These are phyloP conservation scores for Atrina japonica DNA, from an alignment of 2,888 invertebrate species.

Conservation along the genomic window DNA sequence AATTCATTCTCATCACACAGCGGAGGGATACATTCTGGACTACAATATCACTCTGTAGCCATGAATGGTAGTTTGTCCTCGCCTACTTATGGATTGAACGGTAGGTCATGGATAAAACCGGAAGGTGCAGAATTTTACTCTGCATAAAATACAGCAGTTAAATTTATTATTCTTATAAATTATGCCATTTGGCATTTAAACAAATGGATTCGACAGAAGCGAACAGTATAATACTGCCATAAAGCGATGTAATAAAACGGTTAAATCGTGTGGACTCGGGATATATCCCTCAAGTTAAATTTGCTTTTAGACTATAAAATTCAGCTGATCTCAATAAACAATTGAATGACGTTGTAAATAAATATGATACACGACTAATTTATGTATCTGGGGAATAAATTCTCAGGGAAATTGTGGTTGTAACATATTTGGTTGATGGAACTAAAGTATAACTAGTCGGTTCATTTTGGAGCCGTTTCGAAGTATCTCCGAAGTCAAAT, in stretches of 20 bases:
- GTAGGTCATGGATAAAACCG: constrained; percentile 68
- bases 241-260: constrained; percentile 17
- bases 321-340: constrained; percentile 30
- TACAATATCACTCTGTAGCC: constrained; percentile 65
- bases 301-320: constrained; percentile 31
- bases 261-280: constrained; percentile 17
- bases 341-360: neutral
- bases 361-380: too few relatives aligned
- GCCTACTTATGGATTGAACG: constrained; percentile 69
- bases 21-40: constrained; percentile 65
- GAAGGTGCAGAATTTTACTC: constrained; percentile 24
- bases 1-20: constrained; percentile 52
- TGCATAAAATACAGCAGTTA: constrained; percentile 3
- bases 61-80: constrained; percentile 66
- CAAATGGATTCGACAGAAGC: constrained; percentile 9
- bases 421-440: too few relatives aligned
- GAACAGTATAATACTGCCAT: constrained; percentile 1
- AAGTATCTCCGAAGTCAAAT: too few relatives aligned
- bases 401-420: too few relatives aligned
- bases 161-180: too few relatives aligned
- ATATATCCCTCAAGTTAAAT: constrained; percentile 20
- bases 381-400: too few relatives aligned
- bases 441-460: too few relatives aligned
- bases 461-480: too few relatives aligned
- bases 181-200: constrained; percentile 7